Evolutionary conservation across 1,140 invertebrate species (phyloP).

Genomic region (Diploscapter pachys): DNA sequence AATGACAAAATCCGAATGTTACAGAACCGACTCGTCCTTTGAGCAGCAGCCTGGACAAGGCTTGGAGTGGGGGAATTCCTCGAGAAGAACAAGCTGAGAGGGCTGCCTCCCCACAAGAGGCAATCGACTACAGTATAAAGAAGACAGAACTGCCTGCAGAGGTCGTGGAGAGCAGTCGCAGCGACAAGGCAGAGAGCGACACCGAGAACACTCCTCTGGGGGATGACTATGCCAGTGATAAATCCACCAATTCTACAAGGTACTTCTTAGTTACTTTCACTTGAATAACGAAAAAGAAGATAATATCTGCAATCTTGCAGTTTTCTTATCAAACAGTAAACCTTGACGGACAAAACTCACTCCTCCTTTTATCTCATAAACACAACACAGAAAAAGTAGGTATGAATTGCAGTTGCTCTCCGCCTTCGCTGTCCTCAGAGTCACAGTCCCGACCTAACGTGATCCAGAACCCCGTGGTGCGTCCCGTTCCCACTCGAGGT

Average conservation of each 20-base stretch:
- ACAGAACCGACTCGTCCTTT: too few species aligned
- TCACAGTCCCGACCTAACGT: constrained; percentile 37
- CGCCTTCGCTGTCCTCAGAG: constrained; percentile 11
- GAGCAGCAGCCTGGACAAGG: neutral
- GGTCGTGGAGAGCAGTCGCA: constrained; percentile 29
- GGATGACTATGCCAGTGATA: constrained; percentile 7
- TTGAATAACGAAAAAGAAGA: too few species aligned
- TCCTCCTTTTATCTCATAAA: too few species aligned
- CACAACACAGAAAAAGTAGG: too few species aligned
- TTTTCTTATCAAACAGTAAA: too few species aligned
- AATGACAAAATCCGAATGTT: too few species aligned
- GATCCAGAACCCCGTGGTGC: constrained; percentile 38
- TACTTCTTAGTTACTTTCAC: neutral
- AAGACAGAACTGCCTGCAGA: constrained; percentile 14
- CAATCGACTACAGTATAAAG: constrained; percentile 74
- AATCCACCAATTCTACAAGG: constrained; percentile 13
- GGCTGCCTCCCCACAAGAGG: constrained; percentile 65
- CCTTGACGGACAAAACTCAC: too few species aligned
- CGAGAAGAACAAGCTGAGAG: too few species aligned
- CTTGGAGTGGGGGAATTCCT: neutral
- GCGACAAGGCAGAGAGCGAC: constrained; percentile 10
- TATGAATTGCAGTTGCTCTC: constrained; percentile 9
- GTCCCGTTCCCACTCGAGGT: constrained; percentile 32
- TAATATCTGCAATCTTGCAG: too few species aligned
- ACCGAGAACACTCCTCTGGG: neutral